Percentiles rank a stretch among this genome's conserved stretches.
Conservation (phyloP, 1,140 invertebrate species). For the Paramacrobiotus metropolitanus region DNA sequence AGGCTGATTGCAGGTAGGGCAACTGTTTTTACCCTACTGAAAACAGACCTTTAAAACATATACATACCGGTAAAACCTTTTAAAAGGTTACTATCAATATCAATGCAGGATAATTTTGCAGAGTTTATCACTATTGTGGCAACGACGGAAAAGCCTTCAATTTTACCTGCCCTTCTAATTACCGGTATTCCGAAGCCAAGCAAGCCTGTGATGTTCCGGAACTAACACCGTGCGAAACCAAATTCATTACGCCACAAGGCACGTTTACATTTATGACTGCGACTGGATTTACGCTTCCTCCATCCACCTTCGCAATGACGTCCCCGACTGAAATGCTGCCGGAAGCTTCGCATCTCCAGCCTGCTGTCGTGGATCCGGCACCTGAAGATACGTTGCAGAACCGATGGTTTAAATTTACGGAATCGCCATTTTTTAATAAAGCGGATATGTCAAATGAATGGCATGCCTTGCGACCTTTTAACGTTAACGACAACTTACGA, state of each 20-base stretch:
- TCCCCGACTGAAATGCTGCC: background rate
- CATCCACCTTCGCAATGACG: background rate
- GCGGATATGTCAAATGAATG: too few species aligned
- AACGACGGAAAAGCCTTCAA: background rate
- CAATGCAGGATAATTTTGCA: background rate
- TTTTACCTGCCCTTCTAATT: background rate
- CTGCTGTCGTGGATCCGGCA: too few species aligned
- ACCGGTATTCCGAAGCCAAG: background rate
- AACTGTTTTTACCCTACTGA: too few species aligned
- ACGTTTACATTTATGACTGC: background rate
- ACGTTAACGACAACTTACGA: too few species aligned
- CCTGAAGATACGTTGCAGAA: too few species aligned
- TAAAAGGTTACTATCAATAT: too few species aligned
- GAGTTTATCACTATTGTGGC: background rate
- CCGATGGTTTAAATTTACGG: too few species aligned
- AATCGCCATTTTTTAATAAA: too few species aligned
- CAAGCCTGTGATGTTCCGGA: background rate
- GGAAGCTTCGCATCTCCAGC: background rate
- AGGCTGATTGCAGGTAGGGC: background rate
- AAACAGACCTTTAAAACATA: too few species aligned
- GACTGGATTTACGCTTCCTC: background rate
- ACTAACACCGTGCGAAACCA: background rate
- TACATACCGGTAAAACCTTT: too few species aligned
- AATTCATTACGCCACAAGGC: background rate
- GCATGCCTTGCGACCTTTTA: too few species aligned